Conservation (phyloP, 2,113 vertebrate species). For the Morone chrysops region DNA sequence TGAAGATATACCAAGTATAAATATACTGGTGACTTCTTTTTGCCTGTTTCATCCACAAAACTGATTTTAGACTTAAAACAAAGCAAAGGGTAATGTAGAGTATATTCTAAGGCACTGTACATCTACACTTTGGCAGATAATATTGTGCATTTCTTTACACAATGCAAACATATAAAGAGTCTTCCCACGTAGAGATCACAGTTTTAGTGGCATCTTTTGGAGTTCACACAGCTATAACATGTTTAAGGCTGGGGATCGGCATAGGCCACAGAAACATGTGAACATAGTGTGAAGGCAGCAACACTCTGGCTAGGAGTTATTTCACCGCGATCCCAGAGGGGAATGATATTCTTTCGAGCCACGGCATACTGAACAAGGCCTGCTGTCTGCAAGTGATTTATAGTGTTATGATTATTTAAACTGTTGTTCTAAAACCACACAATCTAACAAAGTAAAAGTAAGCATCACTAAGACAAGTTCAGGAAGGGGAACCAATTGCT, state of each 20-base stretch:
- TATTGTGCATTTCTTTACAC: slow-evolving; percentile 88
- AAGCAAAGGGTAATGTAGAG: slow-evolving; percentile 72
- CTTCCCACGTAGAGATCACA: slow-evolving; percentile 93
- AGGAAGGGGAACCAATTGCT: slow-evolving; percentile 79
- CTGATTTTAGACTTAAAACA: slow-evolving; percentile 33
- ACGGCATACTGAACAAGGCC: slow-evolving; percentile 33
- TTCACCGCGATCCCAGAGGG: slow-evolving; percentile 30
- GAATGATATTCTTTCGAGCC: slow-evolving; percentile 16
- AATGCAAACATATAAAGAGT: slow-evolving; percentile 88
- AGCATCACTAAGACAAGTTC: slow-evolving; percentile 67
- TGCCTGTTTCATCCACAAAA: slow-evolving; percentile 51
- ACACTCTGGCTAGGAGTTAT: slow-evolving; percentile 58
- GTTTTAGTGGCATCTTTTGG: slow-evolving; percentile 93
- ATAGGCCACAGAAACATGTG: slow-evolving; percentile 80
- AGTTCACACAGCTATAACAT: slow-evolving; percentile 85
- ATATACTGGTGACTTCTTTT: slow-evolving; percentile 47
- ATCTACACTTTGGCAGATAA: slow-evolving; percentile 97
- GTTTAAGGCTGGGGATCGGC: slow-evolving; percentile 91
- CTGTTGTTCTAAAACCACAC: slow-evolving; percentile 42
- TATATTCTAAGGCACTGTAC: slow-evolving; percentile 97
- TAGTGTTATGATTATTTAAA: slow-evolving; percentile 53
- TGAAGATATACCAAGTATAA: slow-evolving; percentile 48
- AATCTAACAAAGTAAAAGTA: slow-evolving; percentile 32
- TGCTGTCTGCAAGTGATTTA: slow-evolving; percentile 46
- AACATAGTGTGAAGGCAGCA: slow-evolving; percentile 74